Percentiles rank a stretch among this genome's conserved stretches.
Conservation (phyloP, 2,797 vertebrate species). For the Spatula versicolor region DNA sequence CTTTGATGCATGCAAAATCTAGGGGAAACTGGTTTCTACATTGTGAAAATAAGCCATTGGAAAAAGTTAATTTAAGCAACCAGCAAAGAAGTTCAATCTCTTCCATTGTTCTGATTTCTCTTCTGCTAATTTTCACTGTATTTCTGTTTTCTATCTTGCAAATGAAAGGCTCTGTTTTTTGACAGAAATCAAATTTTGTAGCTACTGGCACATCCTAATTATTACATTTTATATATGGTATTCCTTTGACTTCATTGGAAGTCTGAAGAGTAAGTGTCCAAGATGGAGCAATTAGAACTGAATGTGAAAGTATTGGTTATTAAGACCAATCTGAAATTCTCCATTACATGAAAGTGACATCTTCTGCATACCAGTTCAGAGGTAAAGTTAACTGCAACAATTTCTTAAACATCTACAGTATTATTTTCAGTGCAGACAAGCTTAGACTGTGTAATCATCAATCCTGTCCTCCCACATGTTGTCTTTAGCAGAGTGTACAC, state of each 20-base stretch:
- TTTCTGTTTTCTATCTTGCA: background rate
- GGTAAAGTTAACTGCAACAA: background rate
- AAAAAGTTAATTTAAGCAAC: background rate
- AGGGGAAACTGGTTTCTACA: background rate
- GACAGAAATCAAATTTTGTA: background rate
- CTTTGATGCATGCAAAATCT: background rate
- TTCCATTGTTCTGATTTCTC: background rate
- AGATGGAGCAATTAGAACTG: background rate
- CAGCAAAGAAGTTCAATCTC: background rate
- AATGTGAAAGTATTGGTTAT: background rate
- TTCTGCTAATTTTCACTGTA: background rate
- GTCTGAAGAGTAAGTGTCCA: background rate
- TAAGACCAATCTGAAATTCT: conserved; percentile 9
- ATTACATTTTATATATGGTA: background rate
- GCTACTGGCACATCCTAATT: background rate
- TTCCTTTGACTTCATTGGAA: background rate
- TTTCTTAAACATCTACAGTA: background rate
- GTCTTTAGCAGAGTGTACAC: background rate
- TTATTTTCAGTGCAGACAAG: background rate
- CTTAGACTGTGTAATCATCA: background rate
- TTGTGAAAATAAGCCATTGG: background rate
- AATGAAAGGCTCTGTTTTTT: background rate
- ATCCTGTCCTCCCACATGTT: background rate
- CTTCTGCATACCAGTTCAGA: background rate
- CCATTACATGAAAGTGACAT: background rate